phyloP scores from a whole-genome alignment of 2,113 vertebrate genomes.

The Anoura caudifer region DNA sequence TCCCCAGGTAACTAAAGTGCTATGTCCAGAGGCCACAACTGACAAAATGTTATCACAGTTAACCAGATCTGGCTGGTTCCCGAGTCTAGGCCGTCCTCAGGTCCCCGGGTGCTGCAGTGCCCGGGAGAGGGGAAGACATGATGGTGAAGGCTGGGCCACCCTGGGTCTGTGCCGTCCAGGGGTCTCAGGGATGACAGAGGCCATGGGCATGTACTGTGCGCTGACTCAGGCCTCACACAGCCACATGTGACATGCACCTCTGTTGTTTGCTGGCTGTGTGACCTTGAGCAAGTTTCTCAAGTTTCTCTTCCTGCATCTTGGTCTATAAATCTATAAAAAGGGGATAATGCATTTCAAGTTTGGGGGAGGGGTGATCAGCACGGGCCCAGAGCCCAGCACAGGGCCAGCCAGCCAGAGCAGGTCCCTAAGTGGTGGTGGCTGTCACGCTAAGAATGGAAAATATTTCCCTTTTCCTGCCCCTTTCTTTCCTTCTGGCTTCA shows the following conservation, averaged over 20 bases:
- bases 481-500: not conserved
- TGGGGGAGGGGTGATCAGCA: too few relatives aligned
- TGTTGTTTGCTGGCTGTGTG: not conserved
- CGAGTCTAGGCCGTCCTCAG: not conserved
- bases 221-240: rapidly evolving
- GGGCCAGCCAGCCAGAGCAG: rapidly evolving
- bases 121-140: not conserved
- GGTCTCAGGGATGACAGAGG: not conserved
- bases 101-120: not conserved
- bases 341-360: too few relatives aligned
- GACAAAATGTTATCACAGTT: too few relatives aligned
- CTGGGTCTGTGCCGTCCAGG: not conserved
- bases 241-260: not conserved
- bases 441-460: rapidly evolving
- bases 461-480: rapidly evolving
- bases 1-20: not conserved
- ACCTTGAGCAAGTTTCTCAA: not conserved
- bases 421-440: not conserved
- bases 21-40: not conserved
- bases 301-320: not conserved
- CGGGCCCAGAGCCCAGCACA: not conserved
- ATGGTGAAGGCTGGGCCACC: not conserved
- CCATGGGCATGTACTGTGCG: rapidly evolving
- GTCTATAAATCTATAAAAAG: not conserved
- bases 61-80: not conserved